Evolutionary conservation across 2,797 vertebrate genomes (phyloP).

Genomic region (Fistularia tabacaria): DNA sequence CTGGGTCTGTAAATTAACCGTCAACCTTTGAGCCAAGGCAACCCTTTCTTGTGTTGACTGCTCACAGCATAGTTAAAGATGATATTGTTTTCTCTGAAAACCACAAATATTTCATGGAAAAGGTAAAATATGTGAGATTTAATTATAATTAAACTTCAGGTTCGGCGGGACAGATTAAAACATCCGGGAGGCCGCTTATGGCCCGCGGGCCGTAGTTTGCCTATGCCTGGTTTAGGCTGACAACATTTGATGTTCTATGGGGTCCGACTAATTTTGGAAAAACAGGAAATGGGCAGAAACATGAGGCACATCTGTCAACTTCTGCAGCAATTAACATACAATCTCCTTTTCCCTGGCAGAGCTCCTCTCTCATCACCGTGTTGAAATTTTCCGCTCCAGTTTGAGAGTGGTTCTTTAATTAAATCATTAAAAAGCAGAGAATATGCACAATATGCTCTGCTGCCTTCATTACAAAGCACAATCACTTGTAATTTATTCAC

Average conservation of each 20-base stretch:
- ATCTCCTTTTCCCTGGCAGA: conserved; percentile 36
- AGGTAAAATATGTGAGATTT: no score
- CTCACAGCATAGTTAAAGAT: no score
- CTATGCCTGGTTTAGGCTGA: conserved; percentile 14
- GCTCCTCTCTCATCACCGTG: conserved; percentile 46
- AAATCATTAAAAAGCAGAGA: conserved; percentile 74
- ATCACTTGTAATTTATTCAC: conserved; percentile 70
- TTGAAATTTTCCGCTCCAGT: conserved; percentile 67
- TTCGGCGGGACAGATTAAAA: no score
- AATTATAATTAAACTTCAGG: no score
- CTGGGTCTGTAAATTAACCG: no score
- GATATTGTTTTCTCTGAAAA: no score
- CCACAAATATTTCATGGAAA: no score
- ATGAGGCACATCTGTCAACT: conserved; percentile 69
- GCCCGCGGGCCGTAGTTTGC: no score
- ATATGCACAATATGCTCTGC: conserved; percentile 71
- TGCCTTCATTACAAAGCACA: conserved; percentile 67
- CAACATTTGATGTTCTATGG: conserved; percentile 58
- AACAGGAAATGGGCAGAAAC: conserved; percentile 60
- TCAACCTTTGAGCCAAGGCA: no score
- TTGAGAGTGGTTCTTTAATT: conserved; percentile 72
- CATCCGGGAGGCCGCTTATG: no score
- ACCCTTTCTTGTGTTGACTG: no score
- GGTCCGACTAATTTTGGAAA: conserved; percentile 59
- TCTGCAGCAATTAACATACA: conserved; percentile 60